Percentiles rank a stretch among this genome's conserved stretches.
Conservation (phyloP, 2,113 vertebrate genomes). For the Pachypanchax playfairii region DNA sequence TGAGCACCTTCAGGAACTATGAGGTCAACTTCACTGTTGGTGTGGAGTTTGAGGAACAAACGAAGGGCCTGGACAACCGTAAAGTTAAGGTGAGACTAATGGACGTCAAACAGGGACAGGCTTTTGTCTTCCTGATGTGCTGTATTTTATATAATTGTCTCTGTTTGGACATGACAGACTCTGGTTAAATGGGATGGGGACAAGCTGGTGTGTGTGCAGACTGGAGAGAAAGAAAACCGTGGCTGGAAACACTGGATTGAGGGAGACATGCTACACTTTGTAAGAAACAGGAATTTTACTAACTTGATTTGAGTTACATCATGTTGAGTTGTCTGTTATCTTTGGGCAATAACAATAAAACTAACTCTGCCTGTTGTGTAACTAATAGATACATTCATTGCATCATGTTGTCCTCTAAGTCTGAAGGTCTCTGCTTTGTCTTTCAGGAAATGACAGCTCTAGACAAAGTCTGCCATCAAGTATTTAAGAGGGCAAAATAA, state of each 20-base stretch:
- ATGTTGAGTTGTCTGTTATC: background rate
- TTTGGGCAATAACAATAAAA: constrained; percentile 11
- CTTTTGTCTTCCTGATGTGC: background rate
- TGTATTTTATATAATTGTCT: constrained; percentile 3
- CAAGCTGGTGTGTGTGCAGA: constrained; percentile 89
- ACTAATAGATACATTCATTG: constrained; percentile 6
- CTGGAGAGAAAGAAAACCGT: constrained; percentile 92
- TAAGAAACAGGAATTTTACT: constrained; percentile 67
- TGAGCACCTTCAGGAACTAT: constrained; percentile 95
- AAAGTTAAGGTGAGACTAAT: constrained; percentile 81
- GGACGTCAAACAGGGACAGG: background rate
- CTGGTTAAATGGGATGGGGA: constrained; percentile 92
- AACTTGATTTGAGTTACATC: background rate
- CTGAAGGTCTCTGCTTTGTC: constrained; percentile 54
- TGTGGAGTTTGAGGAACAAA: constrained; percentile 91
- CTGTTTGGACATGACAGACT: constrained; percentile 73
- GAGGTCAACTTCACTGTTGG: constrained; percentile 88
- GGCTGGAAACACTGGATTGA: constrained; percentile 97
- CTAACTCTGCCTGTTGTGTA: constrained; percentile 16
- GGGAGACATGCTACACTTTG: constrained; percentile 88
- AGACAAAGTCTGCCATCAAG: constrained; percentile 90
- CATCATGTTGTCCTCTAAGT: constrained; percentile 31
- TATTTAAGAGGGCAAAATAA: constrained; percentile 87
- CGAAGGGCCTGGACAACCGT: constrained; percentile 89
- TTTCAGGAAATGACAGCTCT: constrained; percentile 87